phyloP scores from a whole-genome alignment of 1,140 invertebrate species.

The Colletes gigas region DNA sequence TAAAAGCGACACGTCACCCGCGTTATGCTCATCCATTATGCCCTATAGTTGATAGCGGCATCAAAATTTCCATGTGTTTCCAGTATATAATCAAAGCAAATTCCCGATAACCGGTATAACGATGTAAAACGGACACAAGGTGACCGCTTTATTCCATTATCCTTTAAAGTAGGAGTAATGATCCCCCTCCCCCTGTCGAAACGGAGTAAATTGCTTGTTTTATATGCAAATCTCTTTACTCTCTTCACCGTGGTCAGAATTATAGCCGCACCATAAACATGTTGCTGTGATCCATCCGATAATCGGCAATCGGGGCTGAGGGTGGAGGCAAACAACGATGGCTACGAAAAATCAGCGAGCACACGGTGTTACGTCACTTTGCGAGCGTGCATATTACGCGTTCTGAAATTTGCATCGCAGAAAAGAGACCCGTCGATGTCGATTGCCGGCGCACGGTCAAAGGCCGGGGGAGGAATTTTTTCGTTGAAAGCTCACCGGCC shows the following conservation, averaged over 20 bases:
- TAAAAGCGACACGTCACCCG: constrained; percentile 1
- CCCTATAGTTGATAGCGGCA: constrained; percentile 13
- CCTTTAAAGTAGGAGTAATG: constrained; percentile 50
- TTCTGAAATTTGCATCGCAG: not conserved
- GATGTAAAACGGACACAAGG: constrained; percentile 50
- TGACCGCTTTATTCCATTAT: constrained; percentile 48
- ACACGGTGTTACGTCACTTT: constrained; percentile 9
- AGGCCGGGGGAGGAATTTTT: not conserved
- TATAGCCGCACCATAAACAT: constrained; percentile 60
- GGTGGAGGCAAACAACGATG: not conserved
- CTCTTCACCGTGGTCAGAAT: constrained; percentile 42
- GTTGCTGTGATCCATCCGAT: constrained; percentile 30
- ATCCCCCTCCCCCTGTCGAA: constrained; percentile 2
- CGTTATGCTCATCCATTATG: constrained; percentile 11
- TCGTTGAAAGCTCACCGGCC: not conserved
- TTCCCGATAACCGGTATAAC: constrained; percentile 47
- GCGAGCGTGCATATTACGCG: not conserved
- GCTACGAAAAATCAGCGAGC: not conserved
- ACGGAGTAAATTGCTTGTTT: constrained; percentile 56
- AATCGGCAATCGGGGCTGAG: constrained; percentile 38
- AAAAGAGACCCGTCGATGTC: not conserved
- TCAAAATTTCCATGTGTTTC: constrained; percentile 28
- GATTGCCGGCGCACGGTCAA: not conserved
- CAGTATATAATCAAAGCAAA: constrained; percentile 46
- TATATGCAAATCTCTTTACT: constrained; percentile 60